A percentile compares a stretch with the other conserved stretches of the same genome.
phyloP scores from a whole-genome alignment of 2,888 invertebrate genomes.

The Eumacrocentrus americanus region DNA sequence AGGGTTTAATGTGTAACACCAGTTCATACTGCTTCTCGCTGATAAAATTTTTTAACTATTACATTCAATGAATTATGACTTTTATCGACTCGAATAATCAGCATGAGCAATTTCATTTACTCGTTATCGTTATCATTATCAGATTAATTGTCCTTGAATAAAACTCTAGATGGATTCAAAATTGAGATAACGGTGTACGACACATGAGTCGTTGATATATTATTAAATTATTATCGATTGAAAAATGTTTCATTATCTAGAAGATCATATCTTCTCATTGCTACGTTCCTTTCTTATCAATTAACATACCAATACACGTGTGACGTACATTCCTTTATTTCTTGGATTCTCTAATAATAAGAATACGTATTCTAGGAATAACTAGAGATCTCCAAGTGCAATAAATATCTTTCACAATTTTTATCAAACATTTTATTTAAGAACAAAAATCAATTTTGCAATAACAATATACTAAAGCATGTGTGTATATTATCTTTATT shows the following conservation, averaged over 20 bases:
- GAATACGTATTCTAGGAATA: too few relatives aligned
- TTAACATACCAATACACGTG: not conserved
- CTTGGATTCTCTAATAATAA: not conserved
- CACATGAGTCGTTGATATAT: not conserved
- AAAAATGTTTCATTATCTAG: too few relatives aligned
- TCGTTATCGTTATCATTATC: not conserved
- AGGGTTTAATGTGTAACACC: too few relatives aligned
- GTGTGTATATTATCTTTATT: too few relatives aligned
- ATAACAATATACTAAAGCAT: too few relatives aligned
- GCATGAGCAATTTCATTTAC: not conserved
- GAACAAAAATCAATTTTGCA: too few relatives aligned
- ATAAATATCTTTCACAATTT: too few relatives aligned
- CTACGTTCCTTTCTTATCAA: not conserved
- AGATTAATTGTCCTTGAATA: not conserved
- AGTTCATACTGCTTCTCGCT: too few relatives aligned
- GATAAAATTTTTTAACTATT: too few relatives aligned
- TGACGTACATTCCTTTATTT: not conserved
- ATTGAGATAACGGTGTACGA: not conserved
- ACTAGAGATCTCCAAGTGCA: too few relatives aligned
- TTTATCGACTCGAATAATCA: not conserved
- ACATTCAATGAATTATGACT: not conserved
- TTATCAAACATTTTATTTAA: too few relatives aligned
- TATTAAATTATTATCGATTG: not conserved
- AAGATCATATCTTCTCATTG: too few relatives aligned
- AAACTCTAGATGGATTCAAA: not conserved